A percentile compares a stretch with the other conserved stretches of the same genome.
Conservation (phyloP, 1,140 invertebrate species). For the Drosophila repletoides region DNA sequence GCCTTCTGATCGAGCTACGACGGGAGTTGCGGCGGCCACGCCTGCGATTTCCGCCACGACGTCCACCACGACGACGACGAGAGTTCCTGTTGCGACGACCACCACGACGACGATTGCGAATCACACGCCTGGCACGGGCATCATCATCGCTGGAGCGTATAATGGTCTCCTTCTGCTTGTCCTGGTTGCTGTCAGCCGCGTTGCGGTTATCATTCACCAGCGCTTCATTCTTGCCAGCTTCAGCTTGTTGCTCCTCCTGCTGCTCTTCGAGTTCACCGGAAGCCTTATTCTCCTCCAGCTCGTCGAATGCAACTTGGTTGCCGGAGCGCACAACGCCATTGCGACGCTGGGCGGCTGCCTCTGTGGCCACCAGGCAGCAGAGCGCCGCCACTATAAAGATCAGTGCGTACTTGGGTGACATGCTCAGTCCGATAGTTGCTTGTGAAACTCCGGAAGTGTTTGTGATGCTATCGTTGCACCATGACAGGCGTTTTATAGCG, state of each 20-base stretch:
- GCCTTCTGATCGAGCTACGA: constrained; percentile 39
- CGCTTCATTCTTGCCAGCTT: neutral
- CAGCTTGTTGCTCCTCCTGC: constrained; percentile 3
- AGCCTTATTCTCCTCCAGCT: constrained; percentile 21
- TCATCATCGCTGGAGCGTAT: constrained; percentile 47
- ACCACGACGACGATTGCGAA: constrained; percentile 40
- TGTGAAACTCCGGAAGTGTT: constrained; percentile 53
- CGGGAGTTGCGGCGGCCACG: constrained; percentile 29
- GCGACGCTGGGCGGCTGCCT: constrained; percentile 51
- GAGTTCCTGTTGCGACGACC: constrained; percentile 14
- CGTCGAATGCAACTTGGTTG: neutral
- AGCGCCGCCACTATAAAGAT: constrained; percentile 65
- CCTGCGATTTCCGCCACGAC: constrained; percentile 18
- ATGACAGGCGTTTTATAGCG: constrained; percentile 48
- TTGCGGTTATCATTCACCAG: constrained; percentile 22
- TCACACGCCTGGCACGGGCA: constrained; percentile 55
- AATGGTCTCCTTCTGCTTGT: constrained; percentile 28
- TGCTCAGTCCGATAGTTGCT: constrained; percentile 46
- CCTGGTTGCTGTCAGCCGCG: constrained; percentile 7
- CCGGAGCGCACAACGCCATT: constrained; percentile 23
- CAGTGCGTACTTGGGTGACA: constrained; percentile 54
- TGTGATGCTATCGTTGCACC: constrained; percentile 53
- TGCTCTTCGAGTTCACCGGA: neutral
- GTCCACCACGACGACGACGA: constrained; percentile 26
- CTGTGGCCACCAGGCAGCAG: constrained; percentile 56